A percentile compares a stretch with the other conserved stretches of the same genome.
Conservation (phyloP, 2,113 vertebrate species). For the Zeus faber region DNA sequence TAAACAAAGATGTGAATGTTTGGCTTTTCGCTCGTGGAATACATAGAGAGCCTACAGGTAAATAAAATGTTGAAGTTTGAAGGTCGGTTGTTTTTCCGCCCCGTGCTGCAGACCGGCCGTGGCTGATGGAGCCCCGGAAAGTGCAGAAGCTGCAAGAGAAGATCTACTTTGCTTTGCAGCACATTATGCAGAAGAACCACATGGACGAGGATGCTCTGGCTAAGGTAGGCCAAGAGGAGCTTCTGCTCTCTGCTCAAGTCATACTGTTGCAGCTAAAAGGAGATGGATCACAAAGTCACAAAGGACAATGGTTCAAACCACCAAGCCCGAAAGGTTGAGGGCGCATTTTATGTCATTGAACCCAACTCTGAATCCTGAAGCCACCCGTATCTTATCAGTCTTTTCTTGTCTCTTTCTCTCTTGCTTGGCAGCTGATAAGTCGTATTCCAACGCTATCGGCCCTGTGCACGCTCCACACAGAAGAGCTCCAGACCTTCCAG, state of each 20-base stretch:
- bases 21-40: background rate
- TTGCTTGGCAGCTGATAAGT: slow-evolving; percentile 86
- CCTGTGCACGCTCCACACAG: slow-evolving; percentile 96
- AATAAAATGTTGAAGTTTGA: background rate
- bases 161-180: slow-evolving; percentile 99
- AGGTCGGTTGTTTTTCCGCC: background rate
- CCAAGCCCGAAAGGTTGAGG: too few species aligned
- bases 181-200: slow-evolving; percentile 99
- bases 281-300: too few species aligned
- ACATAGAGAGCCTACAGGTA: too few species aligned
- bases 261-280: background rate
- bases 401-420: slow-evolving; percentile 33
- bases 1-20: too few species aligned
- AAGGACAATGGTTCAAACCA: too few species aligned
- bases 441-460: slow-evolving; percentile 96
- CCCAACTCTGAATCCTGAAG: too few species aligned
- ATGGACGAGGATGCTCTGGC: slow-evolving; percentile 93
- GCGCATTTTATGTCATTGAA: too few species aligned
- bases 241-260: too few species aligned
- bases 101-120: slow-evolving; percentile 88
- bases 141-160: slow-evolving; percentile 99
- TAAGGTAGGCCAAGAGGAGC: slow-evolving; percentile 78
- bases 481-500: slow-evolving; percentile 98
- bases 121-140: slow-evolving; percentile 97
- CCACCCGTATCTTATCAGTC: background rate